Evolutionary conservation across 2,797 vertebrate genomes (phyloP), one percentile per base, ranked within the genome.

Genomic region (Alfaro cultratus): DNA sequence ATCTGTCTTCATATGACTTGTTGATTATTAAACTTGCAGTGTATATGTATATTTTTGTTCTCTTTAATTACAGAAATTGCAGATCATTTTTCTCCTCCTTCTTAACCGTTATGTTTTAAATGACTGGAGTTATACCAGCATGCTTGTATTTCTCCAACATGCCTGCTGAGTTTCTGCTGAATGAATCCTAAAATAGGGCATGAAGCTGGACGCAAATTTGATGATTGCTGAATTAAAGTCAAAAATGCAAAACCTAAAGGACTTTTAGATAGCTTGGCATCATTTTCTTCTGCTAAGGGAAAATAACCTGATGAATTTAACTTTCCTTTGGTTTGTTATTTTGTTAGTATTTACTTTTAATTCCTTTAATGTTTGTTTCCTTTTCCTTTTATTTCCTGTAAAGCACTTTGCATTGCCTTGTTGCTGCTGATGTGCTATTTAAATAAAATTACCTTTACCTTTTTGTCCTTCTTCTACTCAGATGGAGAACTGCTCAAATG

Each of bases 401-500:
- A 18, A 47, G 15, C 15, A 16, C 46, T 47, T 47, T 47, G 45
- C 4, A 46, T 46, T 13, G 12, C 45, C 12, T 15, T 46, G 46
- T 47, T 47, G 46, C 46, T 47, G 16, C 4, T 16, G 16, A 47
- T 47, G 46, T 47, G 15, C 46, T 47, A 5, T 47, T 1, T 47
- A 47, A 47, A 18, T 6, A 18, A 47, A 47, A 47, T 47, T 0
- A 47, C 0, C 11, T 13, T 46, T 45, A 16, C 21, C 77, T 5
- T 72, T 41, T 31, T 12, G 13, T 7, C 29, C 10, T 0, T 18
- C 31, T 75, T 55, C 4, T 34, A 10, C 64, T 76, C 91, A 98
- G 97, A 94, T 97, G 93, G 96, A 97, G 72, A 96, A 97, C 70
- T 97, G 96, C 86, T 94, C 94, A 6, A 94, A 85, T 0, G 95